Conservation (phyloP, 2,888 invertebrate species). For the Villa cingulata region DNA sequence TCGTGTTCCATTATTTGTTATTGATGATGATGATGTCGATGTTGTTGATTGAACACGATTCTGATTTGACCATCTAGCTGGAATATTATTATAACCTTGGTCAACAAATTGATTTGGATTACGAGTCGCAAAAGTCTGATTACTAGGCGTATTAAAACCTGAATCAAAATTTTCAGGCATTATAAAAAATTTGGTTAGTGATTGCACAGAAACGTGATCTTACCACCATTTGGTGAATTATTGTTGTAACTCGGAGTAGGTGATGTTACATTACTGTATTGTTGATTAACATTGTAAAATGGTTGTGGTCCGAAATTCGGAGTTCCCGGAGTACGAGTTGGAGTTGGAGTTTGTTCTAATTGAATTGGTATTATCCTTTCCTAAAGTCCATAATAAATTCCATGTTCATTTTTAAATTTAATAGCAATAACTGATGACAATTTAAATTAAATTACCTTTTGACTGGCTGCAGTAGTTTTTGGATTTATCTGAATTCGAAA, state of each 20-base stretch:
- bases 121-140: slow-evolving; percentile 22
- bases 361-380: slow-evolving; percentile 36
- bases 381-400: too few species aligned
- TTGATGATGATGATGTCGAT: slow-evolving; percentile 21
- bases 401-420: too few species aligned
- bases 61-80: slow-evolving; percentile 15
- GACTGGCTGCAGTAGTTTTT: slow-evolving; percentile 10
- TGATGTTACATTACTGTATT: slow-evolving; percentile 3
- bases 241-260: slow-evolving; percentile 14
- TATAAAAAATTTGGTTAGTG: neutral
- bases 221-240: slow-evolving; percentile 22
- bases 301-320: slow-evolving; percentile 26
- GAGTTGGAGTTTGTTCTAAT: slow-evolving; percentile 28
- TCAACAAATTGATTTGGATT: slow-evolving; percentile 38
- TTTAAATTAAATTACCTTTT: too few species aligned
- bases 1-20: slow-evolving; percentile 38
- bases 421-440: too few species aligned
- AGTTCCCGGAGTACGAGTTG: slow-evolving; percentile 25
- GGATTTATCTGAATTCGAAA: slow-evolving; percentile 27
- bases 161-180: slow-evolving; percentile 14
- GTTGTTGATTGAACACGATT: slow-evolving; percentile 18
- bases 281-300: slow-evolving; percentile 19
- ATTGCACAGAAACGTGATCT: neutral
- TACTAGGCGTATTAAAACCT: slow-evolving; percentile 19
- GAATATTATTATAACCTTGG: slow-evolving; percentile 35